Evolutionary conservation across 2,113 vertebrate species (phyloP).

Genomic region (Miniopterus natalensis): DNA sequence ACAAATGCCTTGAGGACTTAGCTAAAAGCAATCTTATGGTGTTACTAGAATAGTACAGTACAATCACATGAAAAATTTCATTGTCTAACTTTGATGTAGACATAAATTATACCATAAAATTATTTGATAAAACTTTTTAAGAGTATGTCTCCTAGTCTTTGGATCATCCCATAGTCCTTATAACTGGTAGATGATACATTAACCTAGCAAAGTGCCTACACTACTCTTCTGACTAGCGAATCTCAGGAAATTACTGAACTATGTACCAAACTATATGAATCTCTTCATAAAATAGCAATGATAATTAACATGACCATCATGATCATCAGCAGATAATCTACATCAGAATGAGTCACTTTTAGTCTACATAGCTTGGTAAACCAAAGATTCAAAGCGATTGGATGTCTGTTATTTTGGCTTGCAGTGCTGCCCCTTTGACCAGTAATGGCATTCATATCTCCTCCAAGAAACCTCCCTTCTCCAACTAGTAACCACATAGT

Average conservation of each 20-base stretch:
- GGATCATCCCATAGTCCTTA: neutral
- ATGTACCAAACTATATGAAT: neutral
- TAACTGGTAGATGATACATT: neutral
- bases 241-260: neutral
- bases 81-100: neutral
- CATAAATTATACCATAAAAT: neutral
- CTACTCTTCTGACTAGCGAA: neutral
- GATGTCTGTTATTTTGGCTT: neutral
- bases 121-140: slow-evolving; percentile 37
- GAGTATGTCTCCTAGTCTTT: neutral
- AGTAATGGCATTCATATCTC: neutral
- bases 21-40: slow-evolving; percentile 1
- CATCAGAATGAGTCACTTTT: neutral
- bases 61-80: neutral
- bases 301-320: neutral
- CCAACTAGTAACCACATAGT: neutral
- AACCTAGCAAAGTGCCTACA: neutral
- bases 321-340: neutral
- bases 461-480: slow-evolving; percentile 28
- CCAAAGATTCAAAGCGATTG: neutral
- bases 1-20: neutral
- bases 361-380: neutral
- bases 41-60: neutral
- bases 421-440: neutral
- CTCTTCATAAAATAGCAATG: neutral